Evolutionary conservation across 2,113 vertebrate genomes (phyloP), one percentile per base, ranked within the genome.

Genomic region (Otocyon megalotis): DNA sequence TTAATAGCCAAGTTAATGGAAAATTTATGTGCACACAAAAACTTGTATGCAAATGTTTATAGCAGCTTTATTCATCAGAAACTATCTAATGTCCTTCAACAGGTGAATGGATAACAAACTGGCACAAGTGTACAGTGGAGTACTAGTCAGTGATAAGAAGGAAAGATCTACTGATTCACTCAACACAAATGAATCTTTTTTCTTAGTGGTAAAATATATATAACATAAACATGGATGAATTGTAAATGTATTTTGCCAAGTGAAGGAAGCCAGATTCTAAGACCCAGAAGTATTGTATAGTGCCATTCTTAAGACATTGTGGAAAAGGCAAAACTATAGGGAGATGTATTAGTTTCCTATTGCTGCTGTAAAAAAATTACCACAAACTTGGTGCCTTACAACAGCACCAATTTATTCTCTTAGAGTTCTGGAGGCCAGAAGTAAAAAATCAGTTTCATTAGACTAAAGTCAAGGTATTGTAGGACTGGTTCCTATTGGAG

Each of bases 1-100:
- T 96, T 93, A 94, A 81, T 60, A 94, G 69, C 54, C 67, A 94
- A 96, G 53, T 74, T 72, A 95, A 76, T 85, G 94, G 93, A 96
- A 96, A 96, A 96, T 96, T 60, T 71, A 54, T 82, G 60, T 88
- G 77, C 74, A 94, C 35, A 85, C 32, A 91, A 86, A 92, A 97
- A 81, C 24, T 30, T 96, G 86, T 82, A 58, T 97, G 54, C 54
- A 96, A 96, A 96, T 97, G n/a, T 65, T 97, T 86, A 20, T 72
- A 88, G 94, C 43, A 85, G 20, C 10, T 37, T 86, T 91, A 63
- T 71, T 91, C 32, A 93, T 88, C 35, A 95, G 89, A 96, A 93
- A 81, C 71, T 88, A 69, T 35, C 76, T 96, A 63, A 84, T 94
- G 58, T 84, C 74, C 24, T 96, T 93, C 37, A 94, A 54, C 60